Conservation (phyloP, 2,797 vertebrate species). For the Poliocrania exsul region DNA sequence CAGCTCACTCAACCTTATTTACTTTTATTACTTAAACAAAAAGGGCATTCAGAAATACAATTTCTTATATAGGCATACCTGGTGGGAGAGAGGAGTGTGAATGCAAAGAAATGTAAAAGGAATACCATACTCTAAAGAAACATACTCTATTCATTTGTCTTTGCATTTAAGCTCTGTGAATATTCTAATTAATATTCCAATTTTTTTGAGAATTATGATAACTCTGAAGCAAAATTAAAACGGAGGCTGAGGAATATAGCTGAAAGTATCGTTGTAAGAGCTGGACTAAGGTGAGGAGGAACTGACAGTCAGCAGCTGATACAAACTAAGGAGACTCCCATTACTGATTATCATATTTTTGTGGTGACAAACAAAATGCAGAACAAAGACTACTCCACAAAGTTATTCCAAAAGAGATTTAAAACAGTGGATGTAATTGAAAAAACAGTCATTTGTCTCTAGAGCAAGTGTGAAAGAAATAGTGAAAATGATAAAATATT, state of each 20-base stretch:
- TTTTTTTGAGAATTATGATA: neutral
- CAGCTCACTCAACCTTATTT: neutral
- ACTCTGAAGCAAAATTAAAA: constrained; percentile 21
- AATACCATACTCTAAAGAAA: neutral
- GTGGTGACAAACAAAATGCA: neutral
- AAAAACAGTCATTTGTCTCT: neutral
- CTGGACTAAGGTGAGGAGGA: neutral
- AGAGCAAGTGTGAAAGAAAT: neutral
- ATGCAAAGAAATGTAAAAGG: neutral
- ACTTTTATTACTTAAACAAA: constrained; percentile 8
- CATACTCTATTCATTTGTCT: neutral
- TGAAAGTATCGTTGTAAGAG: neutral
- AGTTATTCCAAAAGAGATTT: neutral
- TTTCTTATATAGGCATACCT: neutral
- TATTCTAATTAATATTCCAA: neutral
- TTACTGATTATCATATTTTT: neutral
- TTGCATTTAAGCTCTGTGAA: neutral
- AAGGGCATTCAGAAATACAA: neutral
- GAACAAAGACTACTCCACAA: neutral
- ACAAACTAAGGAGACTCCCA: neutral
- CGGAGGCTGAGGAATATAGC: neutral
- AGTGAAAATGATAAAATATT: neutral
- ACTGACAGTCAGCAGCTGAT: neutral
- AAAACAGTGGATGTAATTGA: neutral
- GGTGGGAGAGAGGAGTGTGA: neutral